Evolutionary conservation across 2,888 invertebrate species (phyloP).

Genomic region (Agriopis aurantiaria): DNA sequence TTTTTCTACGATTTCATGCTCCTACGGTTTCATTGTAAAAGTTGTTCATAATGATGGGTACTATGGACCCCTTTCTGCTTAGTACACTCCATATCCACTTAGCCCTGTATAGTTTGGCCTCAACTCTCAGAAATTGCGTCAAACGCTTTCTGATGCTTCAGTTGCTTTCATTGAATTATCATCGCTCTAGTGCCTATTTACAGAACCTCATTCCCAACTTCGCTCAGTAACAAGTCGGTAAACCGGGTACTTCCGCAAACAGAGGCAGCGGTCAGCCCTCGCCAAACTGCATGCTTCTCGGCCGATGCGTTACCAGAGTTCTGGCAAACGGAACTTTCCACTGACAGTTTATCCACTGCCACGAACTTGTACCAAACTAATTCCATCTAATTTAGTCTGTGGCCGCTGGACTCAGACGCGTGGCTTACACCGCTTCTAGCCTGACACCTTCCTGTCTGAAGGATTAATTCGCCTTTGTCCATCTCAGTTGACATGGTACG

Average conservation of each 20-base stretch:
- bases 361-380: slow-evolving; percentile 69
- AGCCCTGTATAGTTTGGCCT: no score
- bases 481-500: slow-evolving; percentile 53
- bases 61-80: no score
- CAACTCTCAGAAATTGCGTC: no score
- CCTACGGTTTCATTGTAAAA: no score
- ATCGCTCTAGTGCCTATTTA: not conserved
- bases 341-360: slow-evolving; percentile 63
- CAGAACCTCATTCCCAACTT: slow-evolving; percentile 42
- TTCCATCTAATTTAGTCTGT: slow-evolving; percentile 68
- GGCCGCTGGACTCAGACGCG: slow-evolving; percentile 54
- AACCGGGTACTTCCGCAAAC: slow-evolving; percentile 51
- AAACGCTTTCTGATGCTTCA: no score
- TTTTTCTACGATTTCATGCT: no score
- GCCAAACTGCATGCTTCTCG: slow-evolving; percentile 44
- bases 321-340: slow-evolving; percentile 52
- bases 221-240: slow-evolving; percentile 50
- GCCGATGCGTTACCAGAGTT: slow-evolving; percentile 48
- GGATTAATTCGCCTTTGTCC: slow-evolving; percentile 67
- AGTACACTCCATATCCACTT: no score
- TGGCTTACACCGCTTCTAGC: slow-evolving; percentile 55
- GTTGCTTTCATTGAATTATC: no score
- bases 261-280: slow-evolving; percentile 47
- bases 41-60: no score
- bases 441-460: slow-evolving; percentile 62